phyloP scores from a whole-genome alignment of 2,888 invertebrate species.

The Cryptops parisi region DNA sequence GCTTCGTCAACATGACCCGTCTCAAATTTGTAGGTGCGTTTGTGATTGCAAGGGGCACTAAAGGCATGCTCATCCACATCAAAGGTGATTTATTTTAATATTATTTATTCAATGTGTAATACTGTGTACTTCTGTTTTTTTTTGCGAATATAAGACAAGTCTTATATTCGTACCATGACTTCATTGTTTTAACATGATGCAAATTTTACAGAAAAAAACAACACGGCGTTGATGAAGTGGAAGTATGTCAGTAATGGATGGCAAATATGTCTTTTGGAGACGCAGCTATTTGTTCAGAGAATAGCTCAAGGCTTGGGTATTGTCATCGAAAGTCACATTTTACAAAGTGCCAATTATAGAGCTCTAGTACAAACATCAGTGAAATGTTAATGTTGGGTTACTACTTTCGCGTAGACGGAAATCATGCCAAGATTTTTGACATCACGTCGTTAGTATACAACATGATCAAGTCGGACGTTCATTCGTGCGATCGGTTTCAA shows the following conservation, averaged over 20 bases:
- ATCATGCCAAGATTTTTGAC: neutral
- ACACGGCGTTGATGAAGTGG: slow-evolving; percentile 18
- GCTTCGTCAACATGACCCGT: neutral
- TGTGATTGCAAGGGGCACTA: slow-evolving; percentile 16
- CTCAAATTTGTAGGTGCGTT: slow-evolving; percentile 16
- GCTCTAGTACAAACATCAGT: no score
- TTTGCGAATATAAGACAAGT: no score
- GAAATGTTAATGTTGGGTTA: no score
- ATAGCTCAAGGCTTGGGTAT: slow-evolving; percentile 17
- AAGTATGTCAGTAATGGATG: slow-evolving; percentile 19
- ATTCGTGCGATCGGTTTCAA: no score
- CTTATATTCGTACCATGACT: no score
- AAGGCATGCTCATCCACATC: slow-evolving; percentile 5
- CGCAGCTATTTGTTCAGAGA: slow-evolving; percentile 16
- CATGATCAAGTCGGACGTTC: no score
- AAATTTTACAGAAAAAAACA: slow-evolving; percentile 17
- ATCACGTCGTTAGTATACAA: neutral
- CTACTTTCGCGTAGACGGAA: no score
- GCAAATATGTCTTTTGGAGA: slow-evolving; percentile 20
- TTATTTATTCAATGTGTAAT: neutral
- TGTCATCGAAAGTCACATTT: no score
- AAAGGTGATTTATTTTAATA: neutral
- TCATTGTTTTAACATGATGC: no score
- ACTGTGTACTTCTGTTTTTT: neutral
- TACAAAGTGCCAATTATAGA: neutral